Percentiles rank a stretch among this genome's conserved stretches.
phyloP scores from a whole-genome alignment of 1,140 invertebrate genomes.

The Zaprionus ghesquierei region DNA sequence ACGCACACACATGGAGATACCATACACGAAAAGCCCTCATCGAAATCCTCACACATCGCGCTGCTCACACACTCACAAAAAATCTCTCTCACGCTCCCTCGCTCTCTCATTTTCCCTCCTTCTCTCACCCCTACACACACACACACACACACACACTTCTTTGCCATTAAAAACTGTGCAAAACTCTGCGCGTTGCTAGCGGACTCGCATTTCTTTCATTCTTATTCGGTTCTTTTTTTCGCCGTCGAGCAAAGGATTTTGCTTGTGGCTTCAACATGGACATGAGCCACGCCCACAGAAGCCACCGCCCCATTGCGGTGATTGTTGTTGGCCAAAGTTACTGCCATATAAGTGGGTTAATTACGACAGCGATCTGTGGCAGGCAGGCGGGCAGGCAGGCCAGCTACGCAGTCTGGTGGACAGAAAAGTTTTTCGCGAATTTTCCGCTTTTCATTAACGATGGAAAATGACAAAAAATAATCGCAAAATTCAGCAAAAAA shows the following conservation, averaged over 20 bases:
- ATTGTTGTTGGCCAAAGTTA: slow-evolving; percentile 43
- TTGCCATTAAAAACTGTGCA: slow-evolving; percentile 65
- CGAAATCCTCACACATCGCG: slow-evolving; percentile 34
- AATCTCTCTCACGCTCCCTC: neutral
- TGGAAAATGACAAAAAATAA: slow-evolving; percentile 8
- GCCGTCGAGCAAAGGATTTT: slow-evolving; percentile 31
- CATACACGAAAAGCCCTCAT: slow-evolving; percentile 42
- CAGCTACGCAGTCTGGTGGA: neutral
- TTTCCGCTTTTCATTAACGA: neutral
- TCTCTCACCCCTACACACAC: slow-evolving; percentile 9
- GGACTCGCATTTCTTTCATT: slow-evolving; percentile 31
- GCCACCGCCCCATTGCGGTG: slow-evolving; percentile 29
- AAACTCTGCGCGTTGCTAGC: slow-evolving; percentile 61
- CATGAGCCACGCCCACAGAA: slow-evolving; percentile 24
- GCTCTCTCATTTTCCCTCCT: neutral
- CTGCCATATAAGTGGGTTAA: slow-evolving; percentile 65
- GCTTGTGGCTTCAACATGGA: slow-evolving; percentile 29
- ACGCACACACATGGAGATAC: slow-evolving; percentile 17
- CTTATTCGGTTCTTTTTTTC: slow-evolving; percentile 30
- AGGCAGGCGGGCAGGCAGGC: neutral
- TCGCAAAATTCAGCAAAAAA: slow-evolving; percentile 14
- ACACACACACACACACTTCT: slow-evolving; percentile 28
- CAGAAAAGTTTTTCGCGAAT: neutral
- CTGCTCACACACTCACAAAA: slow-evolving; percentile 23
- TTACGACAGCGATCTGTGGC: slow-evolving; percentile 51